phyloP scores from a whole-genome alignment of 2,797 vertebrate genomes.

The Orientallactaga sibirica region DNA sequence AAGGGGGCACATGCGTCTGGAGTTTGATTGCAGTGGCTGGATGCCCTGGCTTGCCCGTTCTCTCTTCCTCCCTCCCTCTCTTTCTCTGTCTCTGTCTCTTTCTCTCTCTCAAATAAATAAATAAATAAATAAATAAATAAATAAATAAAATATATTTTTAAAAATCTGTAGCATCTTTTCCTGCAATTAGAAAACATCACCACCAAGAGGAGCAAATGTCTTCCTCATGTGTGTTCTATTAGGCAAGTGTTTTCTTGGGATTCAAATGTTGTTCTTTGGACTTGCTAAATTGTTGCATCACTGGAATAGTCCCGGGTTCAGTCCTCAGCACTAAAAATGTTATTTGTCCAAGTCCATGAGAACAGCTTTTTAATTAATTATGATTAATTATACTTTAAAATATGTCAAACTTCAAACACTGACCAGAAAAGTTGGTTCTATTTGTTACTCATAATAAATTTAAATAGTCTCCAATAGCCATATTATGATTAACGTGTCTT shows the following conservation, averaged over 20 bases:
- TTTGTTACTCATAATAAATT: slow-evolving; percentile 46
- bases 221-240: not conserved
- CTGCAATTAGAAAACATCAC: slow-evolving; percentile 24
- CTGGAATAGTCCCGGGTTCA: not conserved
- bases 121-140: too few relatives aligned
- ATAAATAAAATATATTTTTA: too few relatives aligned
- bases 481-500: slow-evolving; percentile 49
- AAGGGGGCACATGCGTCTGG: too few relatives aligned
- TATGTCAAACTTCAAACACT: slow-evolving; percentile 27
- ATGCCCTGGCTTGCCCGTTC: too few relatives aligned
- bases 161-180: slow-evolving; percentile 17
- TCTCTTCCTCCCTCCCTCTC: too few relatives aligned
- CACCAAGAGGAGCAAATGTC: not conserved
- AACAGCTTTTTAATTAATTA: slow-evolving; percentile 48
- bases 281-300: not conserved
- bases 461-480: not conserved
- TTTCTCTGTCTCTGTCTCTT: too few relatives aligned
- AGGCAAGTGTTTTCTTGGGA: not conserved
- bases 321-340: not conserved
- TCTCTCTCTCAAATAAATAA: too few relatives aligned
- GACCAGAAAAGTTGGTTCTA: not conserved
- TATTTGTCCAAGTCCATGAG: not conserved
- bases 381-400: slow-evolving; percentile 26
- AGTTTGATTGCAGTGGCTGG: too few relatives aligned
- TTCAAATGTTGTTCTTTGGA: slow-evolving; percentile 30